Conservation (phyloP, 2,113 vertebrate genomes). For the Tenebrosternarchus preto region DNA sequence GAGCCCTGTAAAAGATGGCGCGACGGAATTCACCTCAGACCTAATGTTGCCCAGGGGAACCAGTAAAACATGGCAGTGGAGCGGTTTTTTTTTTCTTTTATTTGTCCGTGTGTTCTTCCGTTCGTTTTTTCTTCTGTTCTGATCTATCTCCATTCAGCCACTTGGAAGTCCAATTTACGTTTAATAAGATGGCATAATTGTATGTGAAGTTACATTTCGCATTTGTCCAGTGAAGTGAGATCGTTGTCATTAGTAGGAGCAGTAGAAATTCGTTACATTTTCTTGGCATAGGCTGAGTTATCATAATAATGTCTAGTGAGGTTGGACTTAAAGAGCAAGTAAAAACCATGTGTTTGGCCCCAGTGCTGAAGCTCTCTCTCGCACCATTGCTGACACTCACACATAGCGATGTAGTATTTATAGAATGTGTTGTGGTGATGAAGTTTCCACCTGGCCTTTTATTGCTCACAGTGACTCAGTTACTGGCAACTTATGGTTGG, state of each 20-base stretch:
- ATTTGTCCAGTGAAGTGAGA: not conserved
- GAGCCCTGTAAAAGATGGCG: conserved; percentile 62
- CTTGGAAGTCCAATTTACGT: no score
- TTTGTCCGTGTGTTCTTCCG: not conserved
- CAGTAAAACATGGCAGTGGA: conserved; percentile 58
- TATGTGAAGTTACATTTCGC: not conserved
- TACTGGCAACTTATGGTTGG: not conserved
- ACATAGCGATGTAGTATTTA: conserved; percentile 22
- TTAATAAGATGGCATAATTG: no score
- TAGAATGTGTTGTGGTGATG: conserved; percentile 38
- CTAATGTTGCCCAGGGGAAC: conserved; percentile 62
- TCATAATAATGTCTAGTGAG: not conserved
- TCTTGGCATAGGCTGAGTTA: not conserved
- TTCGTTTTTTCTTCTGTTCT: not conserved
- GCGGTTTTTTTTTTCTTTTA: conserved; percentile 6
- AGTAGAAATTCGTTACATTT: conserved; percentile 5
- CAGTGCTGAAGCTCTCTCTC: not conserved
- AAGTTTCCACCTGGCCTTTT: conserved; percentile 40
- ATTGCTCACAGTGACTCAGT: not conserved
- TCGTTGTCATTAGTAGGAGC: not conserved
- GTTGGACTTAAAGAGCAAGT: conserved; percentile 4
- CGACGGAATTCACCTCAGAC: conserved; percentile 36
- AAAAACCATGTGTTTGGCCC: conserved; percentile 18
- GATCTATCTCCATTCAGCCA: no score
- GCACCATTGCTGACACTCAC: not conserved